Evolutionary conservation across 2,888 invertebrate species (phyloP), one percentile per base, ranked within the genome.

Genomic region (Caenorhabditis sulstoni): DNA sequence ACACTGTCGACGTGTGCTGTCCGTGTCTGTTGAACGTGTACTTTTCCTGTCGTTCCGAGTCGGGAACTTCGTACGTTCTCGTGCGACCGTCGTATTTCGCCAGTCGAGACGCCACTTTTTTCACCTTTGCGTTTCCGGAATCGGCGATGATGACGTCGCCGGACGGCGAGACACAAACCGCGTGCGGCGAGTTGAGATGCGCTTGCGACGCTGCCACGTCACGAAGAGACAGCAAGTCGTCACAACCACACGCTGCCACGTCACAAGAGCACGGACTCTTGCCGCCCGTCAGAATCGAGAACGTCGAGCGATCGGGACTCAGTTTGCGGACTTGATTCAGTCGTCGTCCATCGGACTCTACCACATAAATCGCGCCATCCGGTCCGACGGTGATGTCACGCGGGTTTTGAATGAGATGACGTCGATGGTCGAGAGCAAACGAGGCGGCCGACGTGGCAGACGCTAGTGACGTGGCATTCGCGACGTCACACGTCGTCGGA

Each of bases 81-180:
- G 75, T 23, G 11, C 47, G 37, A 8, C 47, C 59, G 16, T 81
- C 78, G 39, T 49, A 81, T 12, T 70, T 73, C 95, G 0, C 94
- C 93, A 89, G 94, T 95, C 91, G 95, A 94, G 90, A 95, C 0
- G 29, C 14, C 1, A 78, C 47, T 55, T 44, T 22, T 41, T 77
- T 82, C 41, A 84, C 68, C 45, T 82, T 79, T 1, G 81, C 75
- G 37, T 83, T 81, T 8, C 70, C 81, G 29, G 80, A 95, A 92
- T 99, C 98, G 45, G 97, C 96, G 62, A 98, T 94, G 91, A 97
- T 95, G 53, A 98, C 93, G 68, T 96, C 94, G n/a, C 97, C 96
- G 91, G 96, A 96, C 41, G 97, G 96, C 37, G 96, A 95, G 45
- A 97, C 96, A 12, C 96, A 94, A 49, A 98, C 93, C 12, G 96